A percentile compares a stretch with the other conserved stretches of the same genome.
Evolutionary conservation across 2,888 invertebrate species (phyloP).

Genomic region (Crematogaster levior): DNA sequence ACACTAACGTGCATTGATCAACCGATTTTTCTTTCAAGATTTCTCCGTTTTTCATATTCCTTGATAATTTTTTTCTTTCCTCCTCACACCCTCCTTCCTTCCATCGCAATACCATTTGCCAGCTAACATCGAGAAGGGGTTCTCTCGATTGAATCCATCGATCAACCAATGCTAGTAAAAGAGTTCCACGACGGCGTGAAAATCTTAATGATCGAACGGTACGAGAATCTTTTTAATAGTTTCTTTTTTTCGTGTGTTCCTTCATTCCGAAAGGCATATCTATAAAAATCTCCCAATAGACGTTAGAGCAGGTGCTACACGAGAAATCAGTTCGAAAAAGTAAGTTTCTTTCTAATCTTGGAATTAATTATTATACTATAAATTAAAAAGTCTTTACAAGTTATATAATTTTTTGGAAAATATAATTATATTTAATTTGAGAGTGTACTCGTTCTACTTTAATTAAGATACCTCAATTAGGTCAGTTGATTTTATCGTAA

Average conservation of each 20-base stretch:
- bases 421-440: background rate
- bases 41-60: constrained; percentile 67
- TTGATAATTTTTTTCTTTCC: constrained; percentile 55
- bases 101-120: constrained; percentile 71
- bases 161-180: constrained; percentile 82
- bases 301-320: constrained; percentile 32
- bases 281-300: constrained; percentile 12
- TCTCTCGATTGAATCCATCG: constrained; percentile 78
- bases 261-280: constrained; percentile 11
- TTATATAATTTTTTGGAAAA: background rate
- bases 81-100: constrained; percentile 46
- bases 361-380: background rate
- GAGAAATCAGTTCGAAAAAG: background rate
- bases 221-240: constrained; percentile 84
- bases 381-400: background rate
- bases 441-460: background rate
- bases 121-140: constrained; percentile 76
- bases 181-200: constrained; percentile 83
- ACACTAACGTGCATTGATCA: constrained; percentile 76
- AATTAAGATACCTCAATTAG: background rate
- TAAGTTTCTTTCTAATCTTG: background rate
- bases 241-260: constrained; percentile 58
- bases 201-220: constrained; percentile 84
- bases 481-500: background rate
- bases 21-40: constrained; percentile 59